These are phyloP conservation scores for Mus minutoides DNA, from an alignment of 2,797 vertebrate genomes.

Conservation along the genomic window DNA sequence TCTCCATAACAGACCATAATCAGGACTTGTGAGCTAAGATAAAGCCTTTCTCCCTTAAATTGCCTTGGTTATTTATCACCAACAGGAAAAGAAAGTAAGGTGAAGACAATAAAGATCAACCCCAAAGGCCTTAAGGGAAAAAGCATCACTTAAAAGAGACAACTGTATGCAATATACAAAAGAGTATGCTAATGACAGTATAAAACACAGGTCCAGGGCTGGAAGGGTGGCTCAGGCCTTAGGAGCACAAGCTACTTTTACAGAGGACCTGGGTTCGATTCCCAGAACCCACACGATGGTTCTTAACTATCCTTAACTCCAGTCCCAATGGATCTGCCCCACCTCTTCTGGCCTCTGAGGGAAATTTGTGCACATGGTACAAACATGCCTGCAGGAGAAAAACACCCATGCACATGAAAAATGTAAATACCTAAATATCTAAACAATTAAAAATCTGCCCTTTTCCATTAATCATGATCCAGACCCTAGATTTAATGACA, in stretches of 20 bases:
- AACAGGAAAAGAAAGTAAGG: neutral
- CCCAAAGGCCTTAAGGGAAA: conserved; percentile 40
- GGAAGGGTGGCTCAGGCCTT: neutral
- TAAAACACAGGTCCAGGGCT: neutral
- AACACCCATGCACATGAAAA: neutral
- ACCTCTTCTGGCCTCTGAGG: neutral
- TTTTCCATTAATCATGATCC: conserved; percentile 33
- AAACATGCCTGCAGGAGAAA: neutral
- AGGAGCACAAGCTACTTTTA: too few relatives aligned
- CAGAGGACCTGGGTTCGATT: neutral
- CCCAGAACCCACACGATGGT: neutral
- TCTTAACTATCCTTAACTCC: neutral
- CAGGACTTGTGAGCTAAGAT: neutral
- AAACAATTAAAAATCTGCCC: neutral
- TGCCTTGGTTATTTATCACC: neutral
- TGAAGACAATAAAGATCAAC: neutral
- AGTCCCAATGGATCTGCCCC: neutral
- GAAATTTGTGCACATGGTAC: neutral
- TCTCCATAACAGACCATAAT: neutral
- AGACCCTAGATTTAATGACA: neutral
- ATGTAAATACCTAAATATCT: neutral
- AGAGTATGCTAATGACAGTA: neutral
- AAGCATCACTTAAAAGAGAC: conserved; percentile 46
- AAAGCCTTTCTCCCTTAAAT: neutral
- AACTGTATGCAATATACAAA: neutral